Evolutionary conservation across 2,113 vertebrate genomes (phyloP).

Genomic region (Guaruba guarouba): DNA sequence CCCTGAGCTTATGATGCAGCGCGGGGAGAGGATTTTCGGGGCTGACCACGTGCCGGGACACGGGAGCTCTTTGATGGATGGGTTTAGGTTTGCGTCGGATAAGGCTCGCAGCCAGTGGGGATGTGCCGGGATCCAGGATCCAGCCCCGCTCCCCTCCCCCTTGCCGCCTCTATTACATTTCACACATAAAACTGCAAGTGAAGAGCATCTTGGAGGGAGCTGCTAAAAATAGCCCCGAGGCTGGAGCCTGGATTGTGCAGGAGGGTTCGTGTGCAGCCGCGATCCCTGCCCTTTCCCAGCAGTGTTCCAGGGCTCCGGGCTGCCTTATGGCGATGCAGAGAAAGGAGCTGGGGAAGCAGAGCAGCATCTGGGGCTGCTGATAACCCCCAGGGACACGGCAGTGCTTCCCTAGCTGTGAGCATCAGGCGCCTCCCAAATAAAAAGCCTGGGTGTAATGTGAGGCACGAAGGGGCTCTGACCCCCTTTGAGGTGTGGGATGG

Average conservation of each 20-base stretch:
- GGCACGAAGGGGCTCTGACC: neutral
- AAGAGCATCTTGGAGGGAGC: slow-evolving; percentile 28
- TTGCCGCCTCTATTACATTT: neutral
- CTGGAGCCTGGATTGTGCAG: slow-evolving; percentile 6
- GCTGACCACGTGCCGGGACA: neutral
- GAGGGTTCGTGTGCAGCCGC: neutral
- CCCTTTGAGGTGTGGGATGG: neutral
- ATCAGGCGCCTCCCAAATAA: neutral
- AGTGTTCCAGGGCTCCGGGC: neutral
- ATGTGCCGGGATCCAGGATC: neutral
- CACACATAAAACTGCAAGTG: slow-evolving; percentile 44
- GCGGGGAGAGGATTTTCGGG: neutral
- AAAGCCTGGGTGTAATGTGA: neutral
- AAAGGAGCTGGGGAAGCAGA: neutral
- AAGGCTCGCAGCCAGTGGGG: neutral
- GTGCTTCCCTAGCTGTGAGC: neutral
- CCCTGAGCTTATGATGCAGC: fast-evolving
- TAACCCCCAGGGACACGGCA: neutral
- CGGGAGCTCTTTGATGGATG: neutral
- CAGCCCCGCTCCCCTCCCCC: neutral
- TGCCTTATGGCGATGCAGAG: fast-evolving
- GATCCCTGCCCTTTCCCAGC: neutral
- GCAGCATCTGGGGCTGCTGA: neutral
- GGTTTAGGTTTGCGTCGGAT: neutral
- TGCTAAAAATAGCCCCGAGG: slow-evolving; percentile 51